phyloP scores from a whole-genome alignment of 1,140 invertebrate species.

The Ceratoteleas bidentatus region DNA sequence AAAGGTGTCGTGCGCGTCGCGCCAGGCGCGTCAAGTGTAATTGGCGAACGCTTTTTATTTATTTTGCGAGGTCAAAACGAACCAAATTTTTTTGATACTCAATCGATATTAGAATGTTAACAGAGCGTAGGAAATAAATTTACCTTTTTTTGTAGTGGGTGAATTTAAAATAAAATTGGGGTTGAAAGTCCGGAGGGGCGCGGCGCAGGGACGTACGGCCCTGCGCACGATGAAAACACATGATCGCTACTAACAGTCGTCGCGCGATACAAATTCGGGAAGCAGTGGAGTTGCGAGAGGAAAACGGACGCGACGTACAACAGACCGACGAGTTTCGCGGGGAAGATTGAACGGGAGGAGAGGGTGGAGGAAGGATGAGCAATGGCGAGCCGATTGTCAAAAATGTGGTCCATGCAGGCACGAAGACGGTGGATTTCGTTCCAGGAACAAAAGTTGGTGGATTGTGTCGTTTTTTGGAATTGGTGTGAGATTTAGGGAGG shows the following conservation, averaged over 20 bases:
- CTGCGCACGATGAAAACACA: neutral
- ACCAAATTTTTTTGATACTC: neutral
- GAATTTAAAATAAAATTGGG: too few relatives aligned
- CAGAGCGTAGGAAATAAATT: too few relatives aligned
- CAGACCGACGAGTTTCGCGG: too few relatives aligned
- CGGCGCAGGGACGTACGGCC: neutral
- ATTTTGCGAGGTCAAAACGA: neutral
- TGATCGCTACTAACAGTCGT: too few relatives aligned
- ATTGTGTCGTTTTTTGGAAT: neutral
- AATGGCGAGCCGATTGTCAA: conserved; percentile 70
- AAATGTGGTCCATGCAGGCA: conserved; percentile 75
- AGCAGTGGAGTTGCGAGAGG: too few relatives aligned
- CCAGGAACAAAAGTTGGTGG: conserved; percentile 76
- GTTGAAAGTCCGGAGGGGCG: neutral
- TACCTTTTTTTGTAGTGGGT: too few relatives aligned
- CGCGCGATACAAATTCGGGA: too few relatives aligned
- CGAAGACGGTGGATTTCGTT: conserved; percentile 72
- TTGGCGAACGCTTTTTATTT: neutral
- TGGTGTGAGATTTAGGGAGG: too few relatives aligned
- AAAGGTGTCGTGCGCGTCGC: neutral
- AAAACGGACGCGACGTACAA: too few relatives aligned
- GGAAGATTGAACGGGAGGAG: too few relatives aligned
- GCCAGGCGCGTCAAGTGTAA: neutral
- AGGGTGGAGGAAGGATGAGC: too few relatives aligned
- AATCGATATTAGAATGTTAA: neutral